A percentile compares a stretch with the other conserved stretches of the same genome.
phyloP scores from a whole-genome alignment of 2,113 vertebrate species.

The Corvus cornix region DNA sequence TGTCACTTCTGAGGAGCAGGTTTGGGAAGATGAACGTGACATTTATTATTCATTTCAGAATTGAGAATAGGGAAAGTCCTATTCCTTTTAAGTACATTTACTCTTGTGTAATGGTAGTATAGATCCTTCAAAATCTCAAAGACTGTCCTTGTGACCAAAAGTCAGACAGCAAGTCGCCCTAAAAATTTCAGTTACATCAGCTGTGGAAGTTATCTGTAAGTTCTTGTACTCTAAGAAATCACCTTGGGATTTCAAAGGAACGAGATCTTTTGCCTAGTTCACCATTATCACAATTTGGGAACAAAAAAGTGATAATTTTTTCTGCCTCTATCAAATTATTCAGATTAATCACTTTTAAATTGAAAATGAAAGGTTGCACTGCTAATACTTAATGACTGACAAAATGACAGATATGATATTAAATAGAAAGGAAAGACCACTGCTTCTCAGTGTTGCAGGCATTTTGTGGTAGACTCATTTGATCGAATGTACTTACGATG shows the following conservation, averaged over 20 bases:
- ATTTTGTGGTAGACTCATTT: background rate
- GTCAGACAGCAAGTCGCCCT: background rate
- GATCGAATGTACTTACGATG: background rate
- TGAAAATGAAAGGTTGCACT: background rate
- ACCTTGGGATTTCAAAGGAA: background rate
- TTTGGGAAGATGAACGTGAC: background rate
- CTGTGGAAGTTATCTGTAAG: background rate
- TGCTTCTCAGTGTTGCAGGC: background rate
- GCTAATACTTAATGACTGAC: background rate
- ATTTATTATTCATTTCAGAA: slow-evolving; percentile 16
- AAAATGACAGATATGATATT: background rate
- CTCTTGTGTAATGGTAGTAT: background rate
- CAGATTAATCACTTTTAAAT: background rate
- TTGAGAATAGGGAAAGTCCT: background rate
- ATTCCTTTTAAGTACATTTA: background rate
- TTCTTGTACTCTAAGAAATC: background rate
- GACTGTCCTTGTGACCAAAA: background rate
- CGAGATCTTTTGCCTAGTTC: background rate
- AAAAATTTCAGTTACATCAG: background rate
- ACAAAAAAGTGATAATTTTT: background rate
- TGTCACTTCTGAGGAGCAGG: background rate
- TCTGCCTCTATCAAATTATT: background rate
- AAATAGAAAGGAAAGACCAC: background rate
- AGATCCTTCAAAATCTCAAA: background rate
- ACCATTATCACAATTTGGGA: background rate